Evolutionary conservation across 1,140 invertebrate genomes (phyloP), one percentile per base, ranked within the genome.

Genomic region (Conopomorpha cramerella): DNA sequence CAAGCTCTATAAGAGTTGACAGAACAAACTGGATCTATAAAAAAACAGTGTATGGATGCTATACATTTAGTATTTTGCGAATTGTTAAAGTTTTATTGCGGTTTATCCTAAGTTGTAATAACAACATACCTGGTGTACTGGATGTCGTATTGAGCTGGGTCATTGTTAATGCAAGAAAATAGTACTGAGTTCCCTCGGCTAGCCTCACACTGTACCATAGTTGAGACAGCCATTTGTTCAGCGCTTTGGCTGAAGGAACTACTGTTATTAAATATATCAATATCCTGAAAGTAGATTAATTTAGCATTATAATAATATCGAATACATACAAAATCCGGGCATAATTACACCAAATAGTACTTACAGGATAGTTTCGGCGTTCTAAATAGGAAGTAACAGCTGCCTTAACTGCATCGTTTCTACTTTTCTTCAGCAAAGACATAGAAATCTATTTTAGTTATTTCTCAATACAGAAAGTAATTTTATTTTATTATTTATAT

Each of bases 101-200:
- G n/a, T n/a, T n/a, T n/a, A n/a, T n/a, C n/a, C n/a, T n/a, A n/a
- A n/a, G n/a, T n/a, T n/a, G n/a, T n/a, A n/a, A n/a, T n/a, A n/a
- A n/a, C n/a, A n/a, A n/a, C 34, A 40, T 59, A 80, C 77, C 67
- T 78, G 7, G 70, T 66, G 41, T 82, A 83, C 44, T 83, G 82
- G 44, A 78, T 63, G 40, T 83, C 82, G 35, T 82, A 81, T 36
- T 80, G 79, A 8, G 68, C 65, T 8, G 80, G 76, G 50, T 83
- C 81, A 46, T 82, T 82, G 37, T 80, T 84, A 2, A 82, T 81
- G 33, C 78, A 81, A 4, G 77, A 79, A 51, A 77, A 79, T 23
- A 79, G 48, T 36, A 79, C 74, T 18, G 77, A 78, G 49, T 79
- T 79, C 3, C 71, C 54, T 8, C 74, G 59, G 53, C 74, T 77